Conservation (phyloP, 2,113 vertebrate species). For the Tetrax tetrax region DNA sequence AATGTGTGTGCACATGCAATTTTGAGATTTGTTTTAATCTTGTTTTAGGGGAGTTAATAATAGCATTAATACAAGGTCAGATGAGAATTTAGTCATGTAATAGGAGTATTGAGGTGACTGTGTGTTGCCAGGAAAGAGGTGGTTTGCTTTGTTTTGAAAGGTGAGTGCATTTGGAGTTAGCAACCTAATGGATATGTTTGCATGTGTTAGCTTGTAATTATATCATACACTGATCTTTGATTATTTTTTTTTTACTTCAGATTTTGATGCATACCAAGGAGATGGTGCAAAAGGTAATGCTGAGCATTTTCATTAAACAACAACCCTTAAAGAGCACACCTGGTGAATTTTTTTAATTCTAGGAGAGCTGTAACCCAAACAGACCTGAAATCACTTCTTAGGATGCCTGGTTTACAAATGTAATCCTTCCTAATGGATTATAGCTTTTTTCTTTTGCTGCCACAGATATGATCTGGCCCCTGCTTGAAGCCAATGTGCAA, state of each 20-base stretch:
- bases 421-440: slow-evolving; percentile 80
- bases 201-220: slow-evolving; percentile 64
- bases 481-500: slow-evolving; percentile 77
- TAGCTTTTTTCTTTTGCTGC: slow-evolving; percentile 75
- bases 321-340: slow-evolving; percentile 67
- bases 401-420: slow-evolving; percentile 75
- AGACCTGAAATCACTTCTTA: slow-evolving; percentile 75
- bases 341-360: slow-evolving; percentile 68
- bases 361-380: slow-evolving; percentile 73
- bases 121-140: slow-evolving; percentile 64
- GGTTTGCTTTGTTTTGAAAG: slow-evolving; percentile 63
- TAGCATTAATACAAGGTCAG: slow-evolving; percentile 61
- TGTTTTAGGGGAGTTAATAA: slow-evolving; percentile 70
- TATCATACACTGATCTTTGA: slow-evolving; percentile 64
- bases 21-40: slow-evolving; percentile 72
- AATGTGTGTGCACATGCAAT: slow-evolving; percentile 33
- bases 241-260: slow-evolving; percentile 74
- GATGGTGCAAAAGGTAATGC: slow-evolving; percentile 95
- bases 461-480: slow-evolving; percentile 77
- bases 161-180: slow-evolving; percentile 50
- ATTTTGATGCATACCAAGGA: slow-evolving; percentile 99
- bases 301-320: slow-evolving; percentile 71
- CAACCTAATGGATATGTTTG: slow-evolving; percentile 59
- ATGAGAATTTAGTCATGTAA: slow-evolving; percentile 52
- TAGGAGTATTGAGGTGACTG: slow-evolving; percentile 51